Evolutionary conservation across 2,113 vertebrate species (phyloP).

Genomic region (Oreocharis arfaki): DNA sequence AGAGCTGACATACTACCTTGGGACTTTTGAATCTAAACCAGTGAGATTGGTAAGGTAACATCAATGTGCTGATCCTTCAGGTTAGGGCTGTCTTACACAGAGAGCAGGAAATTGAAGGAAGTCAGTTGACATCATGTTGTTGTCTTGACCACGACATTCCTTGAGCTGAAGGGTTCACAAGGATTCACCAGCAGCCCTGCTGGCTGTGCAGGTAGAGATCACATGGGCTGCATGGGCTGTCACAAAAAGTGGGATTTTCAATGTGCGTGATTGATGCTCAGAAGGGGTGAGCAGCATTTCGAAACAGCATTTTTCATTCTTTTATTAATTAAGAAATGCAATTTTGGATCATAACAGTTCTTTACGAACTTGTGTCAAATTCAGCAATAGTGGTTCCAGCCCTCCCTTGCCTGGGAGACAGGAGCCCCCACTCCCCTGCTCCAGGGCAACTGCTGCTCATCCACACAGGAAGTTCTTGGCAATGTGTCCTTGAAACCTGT

Average conservation of each 20-base stretch:
- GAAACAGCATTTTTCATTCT: not conserved
- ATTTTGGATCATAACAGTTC: not conserved
- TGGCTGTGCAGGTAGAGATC: not conserved
- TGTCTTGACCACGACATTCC: not conserved
- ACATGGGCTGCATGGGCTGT: not conserved
- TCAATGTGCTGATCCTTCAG: not conserved
- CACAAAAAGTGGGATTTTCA: not conserved
- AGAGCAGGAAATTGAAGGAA: not conserved
- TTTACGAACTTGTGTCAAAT: not conserved
- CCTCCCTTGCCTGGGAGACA: not conserved
- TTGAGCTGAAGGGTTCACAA: not conserved
- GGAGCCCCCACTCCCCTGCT: not conserved
- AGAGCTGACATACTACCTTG: not conserved
- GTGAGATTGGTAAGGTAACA: not conserved
- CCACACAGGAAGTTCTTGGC: not conserved
- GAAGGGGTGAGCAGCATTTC: not conserved
- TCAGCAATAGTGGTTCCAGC: not conserved
- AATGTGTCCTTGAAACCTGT: not conserved
- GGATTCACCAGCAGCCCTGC: not conserved
- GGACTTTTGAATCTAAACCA: not conserved
- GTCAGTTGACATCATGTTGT: rapidly evolving
- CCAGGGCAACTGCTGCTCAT: not conserved
- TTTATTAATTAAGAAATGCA: not conserved
- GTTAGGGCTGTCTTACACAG: not conserved
- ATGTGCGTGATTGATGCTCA: rapidly evolving